phyloP scores from a whole-genome alignment of 2,888 invertebrate genomes.

The Synanthedon formicaeformis region DNA sequence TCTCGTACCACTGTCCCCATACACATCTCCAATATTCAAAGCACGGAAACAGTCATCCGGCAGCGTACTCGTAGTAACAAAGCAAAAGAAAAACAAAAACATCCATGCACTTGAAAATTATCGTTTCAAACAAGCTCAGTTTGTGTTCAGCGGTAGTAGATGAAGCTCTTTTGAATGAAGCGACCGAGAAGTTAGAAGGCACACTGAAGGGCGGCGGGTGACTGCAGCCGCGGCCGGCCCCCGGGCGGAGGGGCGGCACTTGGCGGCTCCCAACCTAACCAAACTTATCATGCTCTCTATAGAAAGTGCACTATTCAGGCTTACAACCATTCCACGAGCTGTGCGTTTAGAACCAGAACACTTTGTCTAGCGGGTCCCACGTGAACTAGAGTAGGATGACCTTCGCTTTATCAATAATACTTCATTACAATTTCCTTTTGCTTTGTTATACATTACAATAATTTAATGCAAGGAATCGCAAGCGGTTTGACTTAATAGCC shows the following conservation, averaged over 20 bases:
- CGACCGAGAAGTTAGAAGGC: constrained; percentile 34
- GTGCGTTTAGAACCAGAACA: constrained; percentile 52
- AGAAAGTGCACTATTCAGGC: constrained; percentile 61
- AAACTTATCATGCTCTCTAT: constrained; percentile 47
- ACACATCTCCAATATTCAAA: constrained; percentile 34
- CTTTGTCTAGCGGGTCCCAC: constrained; percentile 52
- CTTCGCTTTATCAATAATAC: constrained; percentile 26
- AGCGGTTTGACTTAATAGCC: constrained; percentile 31
- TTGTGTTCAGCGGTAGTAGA: constrained; percentile 39
- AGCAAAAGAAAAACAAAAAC: constrained; percentile 68
- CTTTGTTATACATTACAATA: constrained; percentile 58
- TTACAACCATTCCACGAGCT: constrained; percentile 66
- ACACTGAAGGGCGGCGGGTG: constrained; percentile 24
- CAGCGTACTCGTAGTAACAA: constrained; percentile 61
- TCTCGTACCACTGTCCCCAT: constrained; percentile 43
- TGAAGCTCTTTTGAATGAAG: constrained; percentile 32
- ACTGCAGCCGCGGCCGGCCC: constrained; percentile 19
- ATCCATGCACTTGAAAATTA: constrained; percentile 48
- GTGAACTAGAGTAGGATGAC: constrained; percentile 32
- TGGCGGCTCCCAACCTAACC: constrained; percentile 26
- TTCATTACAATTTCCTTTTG: constrained; percentile 58
- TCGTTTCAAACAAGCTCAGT: constrained; percentile 49
- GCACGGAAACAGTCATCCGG: constrained; percentile 47
- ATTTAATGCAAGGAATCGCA: constrained; percentile 58
- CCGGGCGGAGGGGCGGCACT: constrained; percentile 18